phyloP scores from a whole-genome alignment of 2,113 vertebrate genomes.

The Nothoprocta perdicaria region DNA sequence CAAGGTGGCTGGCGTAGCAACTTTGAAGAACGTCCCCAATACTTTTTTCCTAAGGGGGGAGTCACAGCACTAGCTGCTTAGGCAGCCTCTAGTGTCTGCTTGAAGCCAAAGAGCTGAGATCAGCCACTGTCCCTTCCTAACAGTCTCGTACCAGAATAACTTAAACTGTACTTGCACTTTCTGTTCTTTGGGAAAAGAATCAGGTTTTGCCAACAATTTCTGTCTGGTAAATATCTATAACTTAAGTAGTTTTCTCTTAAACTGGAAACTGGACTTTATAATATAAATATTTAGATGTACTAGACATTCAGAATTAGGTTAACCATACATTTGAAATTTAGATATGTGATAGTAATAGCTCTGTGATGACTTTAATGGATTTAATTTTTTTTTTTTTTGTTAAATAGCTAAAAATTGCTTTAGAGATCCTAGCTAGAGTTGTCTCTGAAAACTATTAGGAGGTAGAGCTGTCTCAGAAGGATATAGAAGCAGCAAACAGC shows the following conservation, averaged over 20 bases:
- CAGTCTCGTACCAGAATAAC: not conserved
- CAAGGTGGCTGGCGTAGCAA: not conserved
- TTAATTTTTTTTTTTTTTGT: not conserved
- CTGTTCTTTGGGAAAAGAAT: not conserved
- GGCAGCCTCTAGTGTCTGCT: not conserved
- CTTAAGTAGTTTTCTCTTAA: not conserved
- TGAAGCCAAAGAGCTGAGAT: not conserved
- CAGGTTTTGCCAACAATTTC: not conserved
- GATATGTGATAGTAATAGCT: not conserved
- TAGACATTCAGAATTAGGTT: not conserved
- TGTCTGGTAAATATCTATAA: not conserved
- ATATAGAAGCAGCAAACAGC: not conserved
- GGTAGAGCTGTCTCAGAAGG: not conserved
- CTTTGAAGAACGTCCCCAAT: not conserved
- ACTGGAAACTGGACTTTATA: not conserved
- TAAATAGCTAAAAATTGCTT: not conserved
- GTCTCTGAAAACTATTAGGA: not conserved
- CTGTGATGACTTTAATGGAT: not conserved
- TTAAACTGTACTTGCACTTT: not conserved
- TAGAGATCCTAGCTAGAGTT: not conserved
- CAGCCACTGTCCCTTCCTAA: not conserved
- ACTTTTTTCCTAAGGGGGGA: not conserved
- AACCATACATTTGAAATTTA: not conserved
- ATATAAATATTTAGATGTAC: not conserved
- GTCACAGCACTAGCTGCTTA: not conserved